Evolutionary conservation across 2,888 invertebrate species (phyloP), one percentile per base, ranked within the genome.

Genomic region (Apodemia hepburni): DNA sequence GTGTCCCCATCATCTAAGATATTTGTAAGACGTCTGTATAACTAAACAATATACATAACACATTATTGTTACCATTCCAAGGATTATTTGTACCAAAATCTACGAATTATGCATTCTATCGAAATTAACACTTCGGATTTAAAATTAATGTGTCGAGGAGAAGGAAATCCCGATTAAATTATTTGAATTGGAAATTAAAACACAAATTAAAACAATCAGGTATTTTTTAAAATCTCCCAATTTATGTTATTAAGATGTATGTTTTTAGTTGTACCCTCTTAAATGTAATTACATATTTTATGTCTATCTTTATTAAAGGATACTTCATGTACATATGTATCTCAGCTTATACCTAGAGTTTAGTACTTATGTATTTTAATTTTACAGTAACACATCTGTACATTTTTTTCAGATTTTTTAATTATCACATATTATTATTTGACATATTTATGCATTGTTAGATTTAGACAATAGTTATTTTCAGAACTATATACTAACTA

Each of bases 1-100:
- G 57, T n/a, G 57, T 57, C 22, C 57, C 29, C 57, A 57, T 57
- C 57, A 57, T 27, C 54, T 57, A 29, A 57, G n/a, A 57, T 29
- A n/a, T 27, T 22, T 7, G 57, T 29, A 57, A 57, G 57, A n/a
- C 27, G 57, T 29, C 29, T 57, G n/a, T 47, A 47, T 17, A 33
- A n/a, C 17, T 47, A 47, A n/a, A n/a, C 45, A n/a, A 7, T 45
- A n/a, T 45, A 47, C 47, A 47, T 17, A 47, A 57, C 3, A 29
- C 6, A 54, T 9, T 29, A 29, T 15, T 29, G 1, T 57, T 54
- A 27, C 8, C 15, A 42, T 42, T 15, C 57, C 57, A 27, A 57
- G 57, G 29, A 29, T 57, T 8, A 27, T 57, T 57, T 57, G 29
- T 57, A 57, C 15, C 57, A 57, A 27, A 29, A 57, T 29, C 29